Evolutionary conservation across 2,113 vertebrate species (phyloP).

Genomic region (Mastomys natalensis): DNA sequence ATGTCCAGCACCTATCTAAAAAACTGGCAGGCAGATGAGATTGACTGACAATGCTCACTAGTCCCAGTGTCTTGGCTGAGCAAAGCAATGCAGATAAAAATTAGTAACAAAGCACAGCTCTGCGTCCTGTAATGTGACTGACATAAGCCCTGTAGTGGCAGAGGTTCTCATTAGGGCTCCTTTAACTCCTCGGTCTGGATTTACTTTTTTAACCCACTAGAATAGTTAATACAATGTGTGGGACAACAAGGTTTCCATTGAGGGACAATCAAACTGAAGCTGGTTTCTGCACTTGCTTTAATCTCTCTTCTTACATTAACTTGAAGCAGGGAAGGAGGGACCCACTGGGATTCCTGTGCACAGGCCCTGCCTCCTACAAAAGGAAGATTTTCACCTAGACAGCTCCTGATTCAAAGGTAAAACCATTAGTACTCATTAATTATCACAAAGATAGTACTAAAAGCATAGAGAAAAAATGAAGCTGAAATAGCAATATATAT

Average conservation of each 20-base stretch:
- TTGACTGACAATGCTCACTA: slow-evolving; percentile 48
- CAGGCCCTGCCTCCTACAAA: slow-evolving; percentile 66
- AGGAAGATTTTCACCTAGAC: slow-evolving; percentile 73
- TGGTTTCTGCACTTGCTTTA: slow-evolving; percentile 45
- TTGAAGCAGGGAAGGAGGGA: slow-evolving; percentile 52
- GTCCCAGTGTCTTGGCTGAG: slow-evolving; percentile 21
- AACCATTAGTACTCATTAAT: slow-evolving; percentile 81
- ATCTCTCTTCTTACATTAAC: slow-evolving; percentile 74
- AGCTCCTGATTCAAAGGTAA: slow-evolving; percentile 74
- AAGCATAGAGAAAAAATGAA: slow-evolving; percentile 74
- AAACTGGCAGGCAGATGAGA: background rate
- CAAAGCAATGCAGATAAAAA: slow-evolving; percentile 22
- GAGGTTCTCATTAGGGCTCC: slow-evolving; percentile 53
- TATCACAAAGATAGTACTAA: slow-evolving; percentile 74
- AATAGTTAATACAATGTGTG: slow-evolving; percentile 75
- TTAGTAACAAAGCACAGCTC: slow-evolving; percentile 52
- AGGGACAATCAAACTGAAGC: slow-evolving; percentile 73
- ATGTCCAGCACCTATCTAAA: background rate
- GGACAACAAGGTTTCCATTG: slow-evolving; percentile 73
- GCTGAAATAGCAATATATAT: slow-evolving; percentile 59
- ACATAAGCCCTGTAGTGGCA: background rate
- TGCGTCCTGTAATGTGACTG: slow-evolving; percentile 44
- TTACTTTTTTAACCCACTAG: slow-evolving; percentile 69
- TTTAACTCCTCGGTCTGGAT: slow-evolving; percentile 67
- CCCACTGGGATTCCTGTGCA: slow-evolving; percentile 37